Evolutionary conservation across 1,140 invertebrate species (phyloP), one percentile per base, ranked within the genome.

Genomic region (Phthorimaea operculella): DNA sequence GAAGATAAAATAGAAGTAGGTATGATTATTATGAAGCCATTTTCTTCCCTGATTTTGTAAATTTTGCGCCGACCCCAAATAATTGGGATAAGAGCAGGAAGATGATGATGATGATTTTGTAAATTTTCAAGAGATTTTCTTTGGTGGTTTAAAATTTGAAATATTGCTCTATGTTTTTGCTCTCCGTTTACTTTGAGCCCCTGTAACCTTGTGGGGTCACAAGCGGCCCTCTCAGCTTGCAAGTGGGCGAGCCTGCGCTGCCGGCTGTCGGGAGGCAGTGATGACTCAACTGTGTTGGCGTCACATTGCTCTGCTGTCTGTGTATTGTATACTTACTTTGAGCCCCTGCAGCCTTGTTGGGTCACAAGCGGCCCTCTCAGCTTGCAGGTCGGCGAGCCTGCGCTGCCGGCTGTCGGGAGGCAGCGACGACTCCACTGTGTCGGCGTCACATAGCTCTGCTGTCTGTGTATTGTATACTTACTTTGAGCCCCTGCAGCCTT

Each of bases 281-380:
- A 87, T 0, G 91, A 90, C 71, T 92, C 91, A 0, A 92, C 91
- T 4, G 92, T 87, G 72, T 91, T 90, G 21, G 87, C 89, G 52
- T 89, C 87, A 62, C 88, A 89, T 11, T 87, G 60, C 58, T 87
- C 78, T 48, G 83, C 79, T 1, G 87, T 87, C 55, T 87, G 86
- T 55, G 87, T 88, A 10, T 79, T 74, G 55, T 87, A n/a, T n/a
- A n/a, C n/a, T n/a, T 18, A 77, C 76, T 64, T 92, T 94, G 15
- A 95, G 86, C 68, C 91, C 92, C 55, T 92, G 90, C 44, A 95
- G 82, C 65, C 93, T 90, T 57, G 93, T 92, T 0, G 93, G 92
- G 73, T 93, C 93, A 71, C 93, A 95, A 55, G 93, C 92, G 12
- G 93, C 91, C 63, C 93, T 91, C 21, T 93, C 87, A 58, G 91